Percentiles rank a stretch among this genome's conserved stretches.
Conservation (phyloP, 2,888 invertebrate species). For the Hypomecis atomaria region DNA sequence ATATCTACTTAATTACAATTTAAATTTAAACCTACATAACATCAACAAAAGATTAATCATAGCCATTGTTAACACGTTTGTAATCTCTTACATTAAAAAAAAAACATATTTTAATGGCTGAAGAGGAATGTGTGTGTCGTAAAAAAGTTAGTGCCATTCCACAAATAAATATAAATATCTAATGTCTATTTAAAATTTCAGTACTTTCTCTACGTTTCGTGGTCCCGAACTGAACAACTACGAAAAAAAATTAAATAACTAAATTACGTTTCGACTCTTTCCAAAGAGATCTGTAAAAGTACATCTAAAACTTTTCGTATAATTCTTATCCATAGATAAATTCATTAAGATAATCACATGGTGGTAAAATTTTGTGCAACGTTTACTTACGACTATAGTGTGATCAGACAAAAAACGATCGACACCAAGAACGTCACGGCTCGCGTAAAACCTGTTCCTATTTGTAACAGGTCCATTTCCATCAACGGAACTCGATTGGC, state of each 20-base stretch:
- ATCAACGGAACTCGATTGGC: slow-evolving; percentile 19
- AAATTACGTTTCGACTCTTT: slow-evolving; percentile 36
- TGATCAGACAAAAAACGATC: slow-evolving; percentile 19
- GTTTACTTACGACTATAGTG: slow-evolving; percentile 20
- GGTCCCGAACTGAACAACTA: slow-evolving; percentile 10
- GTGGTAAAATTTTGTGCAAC: slow-evolving; percentile 41
- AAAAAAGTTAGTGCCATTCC: neutral
- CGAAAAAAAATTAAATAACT: neutral
- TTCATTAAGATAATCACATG: slow-evolving; percentile 34
- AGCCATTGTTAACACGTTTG: slow-evolving; percentile 6
- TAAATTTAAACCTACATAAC: neutral
- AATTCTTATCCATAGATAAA: slow-evolving; percentile 36
- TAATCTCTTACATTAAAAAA: neutral
- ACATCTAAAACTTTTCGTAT: slow-evolving; percentile 23
- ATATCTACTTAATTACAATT: neutral
- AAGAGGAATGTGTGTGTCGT: slow-evolving; percentile 10
- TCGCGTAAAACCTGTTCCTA: slow-evolving; percentile 19
- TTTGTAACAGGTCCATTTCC: slow-evolving; percentile 21
- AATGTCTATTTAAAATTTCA: neutral
- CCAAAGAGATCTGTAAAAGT: slow-evolving; percentile 26
- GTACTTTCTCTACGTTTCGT: neutral
- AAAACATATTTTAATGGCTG: neutral
- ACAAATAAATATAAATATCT: neutral
- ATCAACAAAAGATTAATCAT: slow-evolving; percentile 14
- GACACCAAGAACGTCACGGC: slow-evolving; percentile 12